phyloP scores from a whole-genome alignment of 30 jellyfish, hydroid and myxozoan genomes.

The Pseudorhiza aurosa region DNA sequence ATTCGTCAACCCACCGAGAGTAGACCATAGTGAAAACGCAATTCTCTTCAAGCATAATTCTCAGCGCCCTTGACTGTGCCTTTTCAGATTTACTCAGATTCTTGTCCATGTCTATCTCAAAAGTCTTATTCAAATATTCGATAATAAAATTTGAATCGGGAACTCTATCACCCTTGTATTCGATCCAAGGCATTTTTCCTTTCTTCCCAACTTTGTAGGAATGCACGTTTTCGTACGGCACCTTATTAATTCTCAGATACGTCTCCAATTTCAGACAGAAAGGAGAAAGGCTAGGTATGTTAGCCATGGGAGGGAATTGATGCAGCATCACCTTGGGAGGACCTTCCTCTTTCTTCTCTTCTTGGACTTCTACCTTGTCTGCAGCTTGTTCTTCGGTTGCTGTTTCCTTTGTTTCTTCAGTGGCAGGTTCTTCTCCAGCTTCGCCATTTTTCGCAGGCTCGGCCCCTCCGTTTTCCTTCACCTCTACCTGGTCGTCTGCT shows the following conservation, averaged over 20 bases:
- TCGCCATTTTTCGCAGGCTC: constrained; percentile 65
- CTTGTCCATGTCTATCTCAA: constrained; percentile 84
- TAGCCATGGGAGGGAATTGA: constrained; percentile 91
- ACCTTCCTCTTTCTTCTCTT: constrained; percentile 78
- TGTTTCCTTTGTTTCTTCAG: constrained; percentile 14
- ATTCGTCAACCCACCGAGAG: constrained; percentile 78
- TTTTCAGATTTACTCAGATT: constrained; percentile 67
- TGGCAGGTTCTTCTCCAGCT: constrained; percentile 46
- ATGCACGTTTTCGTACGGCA: constrained; percentile 88
- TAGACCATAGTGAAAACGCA: constrained; percentile 66
- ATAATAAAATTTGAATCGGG: constrained; percentile 85
- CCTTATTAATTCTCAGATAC: constrained; percentile 86
- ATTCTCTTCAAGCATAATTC: constrained; percentile 86
- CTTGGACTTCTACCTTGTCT: constrained; percentile 66
- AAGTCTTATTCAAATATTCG: constrained; percentile 78
- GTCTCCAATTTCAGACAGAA: constrained; percentile 95
- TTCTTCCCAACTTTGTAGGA: constrained; percentile 88
- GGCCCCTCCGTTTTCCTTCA: constrained; percentile 80
- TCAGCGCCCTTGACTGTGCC: constrained; percentile 87
- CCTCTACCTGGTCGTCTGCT: constrained; percentile 62
- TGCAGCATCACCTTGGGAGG: constrained; percentile 88
- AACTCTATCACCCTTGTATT: constrained; percentile 88
- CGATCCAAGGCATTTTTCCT: constrained; percentile 98
- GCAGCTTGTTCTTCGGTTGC: constrained; percentile 55
- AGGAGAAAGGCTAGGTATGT: constrained; percentile 77